These are phyloP conservation scores for Rugalucina vietnamica DNA, from an alignment of 2,888 invertebrate genomes.

Conservation along the genomic window DNA sequence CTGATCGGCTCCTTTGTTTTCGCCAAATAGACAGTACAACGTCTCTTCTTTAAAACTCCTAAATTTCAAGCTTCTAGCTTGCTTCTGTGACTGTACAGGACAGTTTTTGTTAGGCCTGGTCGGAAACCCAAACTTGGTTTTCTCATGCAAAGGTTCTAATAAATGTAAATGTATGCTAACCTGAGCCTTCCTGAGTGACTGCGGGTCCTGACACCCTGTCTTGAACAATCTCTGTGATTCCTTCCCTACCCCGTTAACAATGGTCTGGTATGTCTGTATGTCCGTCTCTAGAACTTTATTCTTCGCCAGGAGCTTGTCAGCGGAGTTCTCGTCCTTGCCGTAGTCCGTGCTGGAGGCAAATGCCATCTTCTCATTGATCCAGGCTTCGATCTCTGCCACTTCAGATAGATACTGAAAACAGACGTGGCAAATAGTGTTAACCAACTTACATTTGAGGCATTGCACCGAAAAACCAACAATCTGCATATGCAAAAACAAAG, in stretches of 20 bases:
- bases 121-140: too few species aligned
- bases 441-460: neutral
- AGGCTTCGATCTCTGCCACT: constrained; percentile 98
- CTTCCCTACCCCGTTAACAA: constrained; percentile 79
- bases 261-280: constrained; percentile 80
- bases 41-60: too few species aligned
- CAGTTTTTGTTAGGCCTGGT: too few species aligned
- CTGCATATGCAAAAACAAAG: too few species aligned
- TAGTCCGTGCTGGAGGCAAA: constrained; percentile 94
- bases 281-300: constrained; percentile 92
- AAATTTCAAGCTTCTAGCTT: too few species aligned
- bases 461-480: too few species aligned
- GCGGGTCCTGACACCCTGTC: constrained; percentile 93
- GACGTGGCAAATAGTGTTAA: neutral
- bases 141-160: too few species aligned
- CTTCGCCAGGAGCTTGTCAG: constrained; percentile 95
- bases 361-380: constrained; percentile 97
- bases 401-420: constrained; percentile 94
- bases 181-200: constrained; percentile 79
- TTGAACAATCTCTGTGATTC: constrained; percentile 79
- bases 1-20: too few species aligned
- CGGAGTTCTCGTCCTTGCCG: constrained; percentile 96
- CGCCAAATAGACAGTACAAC: too few species aligned
- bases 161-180: constrained; percentile 56
- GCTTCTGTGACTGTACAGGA: too few species aligned